These are phyloP conservation scores for Cerceris rybyensis DNA, from an alignment of 2,888 invertebrate genomes.

Conservation along the genomic window DNA sequence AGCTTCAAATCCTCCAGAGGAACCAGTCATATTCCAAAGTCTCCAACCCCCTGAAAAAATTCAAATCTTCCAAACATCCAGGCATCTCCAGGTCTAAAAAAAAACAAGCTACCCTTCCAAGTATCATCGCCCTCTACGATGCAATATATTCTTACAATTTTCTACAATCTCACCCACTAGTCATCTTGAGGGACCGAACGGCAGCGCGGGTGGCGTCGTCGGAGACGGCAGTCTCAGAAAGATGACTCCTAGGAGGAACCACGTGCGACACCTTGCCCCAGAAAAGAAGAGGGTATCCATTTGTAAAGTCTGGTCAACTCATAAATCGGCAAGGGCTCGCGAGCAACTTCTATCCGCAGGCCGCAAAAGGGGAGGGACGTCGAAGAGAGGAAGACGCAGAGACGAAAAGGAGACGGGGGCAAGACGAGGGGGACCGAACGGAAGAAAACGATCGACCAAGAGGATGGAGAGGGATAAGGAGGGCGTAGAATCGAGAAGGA, in stretches of 20 bases:
- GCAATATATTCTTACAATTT: conserved; percentile 52
- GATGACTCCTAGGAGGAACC: conserved; percentile 40
- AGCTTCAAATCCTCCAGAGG: too few relatives aligned
- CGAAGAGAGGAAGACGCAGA: conserved; percentile 35
- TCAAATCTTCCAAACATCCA: neutral
- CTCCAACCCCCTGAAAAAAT: neutral
- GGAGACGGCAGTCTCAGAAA: conserved; percentile 9
- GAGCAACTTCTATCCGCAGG: conserved; percentile 41
- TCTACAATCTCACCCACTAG: conserved; percentile 34
- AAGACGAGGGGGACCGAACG: conserved; percentile 67
- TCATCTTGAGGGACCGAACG: neutral
- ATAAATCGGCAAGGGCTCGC: conserved; percentile 50
- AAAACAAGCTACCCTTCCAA: neutral
- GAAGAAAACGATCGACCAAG: conserved; percentile 22
- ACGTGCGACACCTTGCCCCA: conserved; percentile 54
- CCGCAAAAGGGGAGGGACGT: conserved; percentile 36
- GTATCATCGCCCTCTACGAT: conserved; percentile 27
- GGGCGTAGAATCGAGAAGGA: conserved; percentile 66
- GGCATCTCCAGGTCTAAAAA: neutral
- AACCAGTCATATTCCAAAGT: too few relatives aligned
- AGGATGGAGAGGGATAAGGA: conserved; percentile 62
- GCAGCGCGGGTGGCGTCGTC: conserved; percentile 25
- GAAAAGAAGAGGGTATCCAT: conserved; percentile 54
- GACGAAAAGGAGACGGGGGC: conserved; percentile 60
- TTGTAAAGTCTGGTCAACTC: conserved; percentile 55